Conservation (phyloP, 2,888 invertebrate species). For the Diabrotica balteata region DNA sequence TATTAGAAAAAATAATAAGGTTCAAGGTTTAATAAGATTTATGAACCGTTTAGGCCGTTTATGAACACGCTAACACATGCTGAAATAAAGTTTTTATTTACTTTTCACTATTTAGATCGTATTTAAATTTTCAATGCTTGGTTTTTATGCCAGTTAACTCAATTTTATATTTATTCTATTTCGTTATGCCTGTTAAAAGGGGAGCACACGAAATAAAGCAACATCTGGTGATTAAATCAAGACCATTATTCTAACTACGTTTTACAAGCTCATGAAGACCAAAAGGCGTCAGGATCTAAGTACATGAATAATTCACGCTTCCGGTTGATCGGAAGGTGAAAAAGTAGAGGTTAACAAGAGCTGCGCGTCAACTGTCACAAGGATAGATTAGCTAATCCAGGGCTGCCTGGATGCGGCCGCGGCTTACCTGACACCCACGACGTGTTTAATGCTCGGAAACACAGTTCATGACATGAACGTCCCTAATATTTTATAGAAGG, state of each 20-base stretch:
- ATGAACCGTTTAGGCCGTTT: no score
- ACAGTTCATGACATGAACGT: background rate
- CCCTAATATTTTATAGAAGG: background rate
- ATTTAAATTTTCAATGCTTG: no score
- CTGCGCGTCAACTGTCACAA: constrained; percentile 21
- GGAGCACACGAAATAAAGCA: background rate
- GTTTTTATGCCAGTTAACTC: no score
- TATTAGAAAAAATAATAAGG: background rate
- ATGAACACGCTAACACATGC: no score
- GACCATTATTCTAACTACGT: constrained; percentile 29
- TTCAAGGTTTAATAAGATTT: constrained; percentile 3
- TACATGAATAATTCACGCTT: constrained; percentile 19
- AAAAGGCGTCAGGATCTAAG: no score
- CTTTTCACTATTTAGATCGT: no score
- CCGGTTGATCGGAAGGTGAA: constrained; percentile 44
- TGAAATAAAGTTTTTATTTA: no score
- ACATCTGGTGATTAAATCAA: constrained; percentile 5
- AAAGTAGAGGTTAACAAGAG: constrained; percentile 7
- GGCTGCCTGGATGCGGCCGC: constrained; percentile 10
- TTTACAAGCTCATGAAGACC: no score
- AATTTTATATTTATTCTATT: no score
- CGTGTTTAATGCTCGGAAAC: background rate
- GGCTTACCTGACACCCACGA: constrained; percentile 5
- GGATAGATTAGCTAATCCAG: constrained; percentile 21
- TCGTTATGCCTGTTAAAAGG: no score